Evolutionary conservation across 2,797 vertebrate genomes (phyloP), one percentile per base, ranked within the genome.

Genomic region (Paramormyrops hopkinsi): DNA sequence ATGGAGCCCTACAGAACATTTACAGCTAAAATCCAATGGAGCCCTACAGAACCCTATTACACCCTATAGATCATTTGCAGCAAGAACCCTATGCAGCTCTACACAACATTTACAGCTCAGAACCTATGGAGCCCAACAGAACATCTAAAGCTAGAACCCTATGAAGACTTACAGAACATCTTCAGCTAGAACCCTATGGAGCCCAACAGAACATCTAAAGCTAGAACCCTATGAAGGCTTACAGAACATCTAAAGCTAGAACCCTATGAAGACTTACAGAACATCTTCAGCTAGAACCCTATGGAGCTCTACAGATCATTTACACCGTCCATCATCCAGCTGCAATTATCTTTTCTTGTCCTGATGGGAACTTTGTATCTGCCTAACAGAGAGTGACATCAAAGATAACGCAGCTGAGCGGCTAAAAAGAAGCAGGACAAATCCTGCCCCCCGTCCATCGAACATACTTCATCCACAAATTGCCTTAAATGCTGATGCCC

Each of bases 291-390:
- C n/a, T 82, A 33, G 53, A 19, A 29, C 76, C 76, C 25, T 22
- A 29, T 25, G 7, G 51, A 33, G 37, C 56, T 17, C 76, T 5
- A 25, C 17, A 59, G 29, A 83, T 50, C 79, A 53, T 33, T 37
- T 4, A 69, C 25, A 25, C 29, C 41, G 9, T 83, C 8, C 41
- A 62, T 79, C 59, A 76, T 86, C 48, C 59, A 73, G 46, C 25
- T 19, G 33, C 29, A 89, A 89, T 89, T 86, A 76, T 87, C 79
- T 73, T 44, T 44, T 87, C 41, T 44, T 73, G 59, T 37, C 59
- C 46, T 86, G 48, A 87, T 50, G 19, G 84, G 33, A 69, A 54
- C 53, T n/a, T 33, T 89, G 44, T 53, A 85, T 41, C 29, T 41
- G 12, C 83, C 53, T 62, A 86, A 86, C n/a, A 22, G 88, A 44